Conservation (phyloP, 2,797 vertebrate species). For the Morus bassanus region DNA sequence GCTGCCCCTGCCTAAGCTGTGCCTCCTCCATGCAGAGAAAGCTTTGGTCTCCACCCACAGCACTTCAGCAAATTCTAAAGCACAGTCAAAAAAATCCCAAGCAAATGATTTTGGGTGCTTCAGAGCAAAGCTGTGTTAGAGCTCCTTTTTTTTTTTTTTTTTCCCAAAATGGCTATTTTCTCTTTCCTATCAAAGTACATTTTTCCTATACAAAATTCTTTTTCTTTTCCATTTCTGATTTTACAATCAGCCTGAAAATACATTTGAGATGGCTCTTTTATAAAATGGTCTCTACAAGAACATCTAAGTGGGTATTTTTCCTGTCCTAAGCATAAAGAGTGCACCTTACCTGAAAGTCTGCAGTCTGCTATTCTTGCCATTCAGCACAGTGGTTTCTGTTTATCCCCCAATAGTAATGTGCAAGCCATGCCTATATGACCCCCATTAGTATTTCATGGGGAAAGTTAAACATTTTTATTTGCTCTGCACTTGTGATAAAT, state of each 20-base stretch:
- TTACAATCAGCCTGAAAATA: not conserved
- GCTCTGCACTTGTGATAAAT: slow-evolving; percentile 8
- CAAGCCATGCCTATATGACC: not conserved
- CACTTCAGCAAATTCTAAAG: not conserved
- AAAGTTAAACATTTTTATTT: slow-evolving; percentile 28
- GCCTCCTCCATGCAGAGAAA: not conserved
- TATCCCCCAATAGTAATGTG: not conserved
- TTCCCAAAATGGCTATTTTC: not conserved
- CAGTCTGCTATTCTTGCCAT: not conserved
- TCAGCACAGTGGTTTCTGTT: not conserved
- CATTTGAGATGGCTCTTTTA: not conserved
- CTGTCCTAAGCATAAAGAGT: not conserved
- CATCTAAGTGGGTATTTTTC: not conserved
- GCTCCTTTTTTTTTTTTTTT: not conserved
- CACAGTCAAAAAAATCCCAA: not conserved
- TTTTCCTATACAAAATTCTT: not conserved
- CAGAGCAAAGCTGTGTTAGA: not conserved
- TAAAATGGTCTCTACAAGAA: not conserved
- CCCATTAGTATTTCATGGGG: not conserved
- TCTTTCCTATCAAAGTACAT: not conserved
- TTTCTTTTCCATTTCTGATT: not conserved
- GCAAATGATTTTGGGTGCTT: not conserved
- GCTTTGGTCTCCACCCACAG: not conserved
- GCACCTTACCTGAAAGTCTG: not conserved
- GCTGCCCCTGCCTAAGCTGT: not conserved